These are phyloP conservation scores for Anarrhichthys ocellatus DNA, from an alignment of 2,113 vertebrate genomes.

Conservation along the genomic window DNA sequence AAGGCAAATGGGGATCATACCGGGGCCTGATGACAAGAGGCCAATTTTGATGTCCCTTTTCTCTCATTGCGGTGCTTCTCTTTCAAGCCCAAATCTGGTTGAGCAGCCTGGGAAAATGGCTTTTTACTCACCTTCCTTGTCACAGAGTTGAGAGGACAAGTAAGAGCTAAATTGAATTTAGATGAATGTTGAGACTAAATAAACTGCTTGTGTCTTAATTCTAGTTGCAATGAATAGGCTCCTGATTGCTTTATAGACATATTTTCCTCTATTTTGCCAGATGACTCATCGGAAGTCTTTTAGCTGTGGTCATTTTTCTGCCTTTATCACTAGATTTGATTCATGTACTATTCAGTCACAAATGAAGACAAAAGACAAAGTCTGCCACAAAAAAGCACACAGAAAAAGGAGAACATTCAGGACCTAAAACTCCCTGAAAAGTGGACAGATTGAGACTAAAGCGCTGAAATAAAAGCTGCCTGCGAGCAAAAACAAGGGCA, in stretches of 20 bases:
- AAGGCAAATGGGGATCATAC: constrained; percentile 84
- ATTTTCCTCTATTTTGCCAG: constrained; percentile 56
- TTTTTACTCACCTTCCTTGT: constrained; percentile 67
- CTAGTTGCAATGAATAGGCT: constrained; percentile 26
- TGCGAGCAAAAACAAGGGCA: constrained; percentile 59
- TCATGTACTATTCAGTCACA: constrained; percentile 49
- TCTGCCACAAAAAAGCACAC: constrained; percentile 29
- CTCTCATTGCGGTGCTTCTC: constrained; percentile 77
- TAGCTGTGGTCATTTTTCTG: constrained; percentile 46
- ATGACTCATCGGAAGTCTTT: constrained; percentile 63
- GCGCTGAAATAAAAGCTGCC: constrained; percentile 49
- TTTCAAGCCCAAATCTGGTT: constrained; percentile 78
- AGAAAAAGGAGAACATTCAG: constrained; percentile 5
- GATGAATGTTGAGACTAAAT: constrained; percentile 57
- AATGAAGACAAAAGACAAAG: constrained; percentile 19
- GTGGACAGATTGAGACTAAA: constrained; percentile 26
- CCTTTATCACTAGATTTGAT: constrained; percentile 55
- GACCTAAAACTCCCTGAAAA: constrained; percentile 31
- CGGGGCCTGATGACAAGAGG: constrained; percentile 80
- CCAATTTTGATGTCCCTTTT: constrained; percentile 83
- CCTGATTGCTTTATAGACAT: constrained; percentile 47
- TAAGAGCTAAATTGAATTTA: constrained; percentile 56
- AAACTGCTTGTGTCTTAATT: constrained; percentile 48
- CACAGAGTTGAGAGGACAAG: constrained; percentile 63
- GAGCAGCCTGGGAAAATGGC: constrained; percentile 81